Evolutionary conservation across 2,113 vertebrate genomes (phyloP), one percentile per base, ranked within the genome.

Genomic region (Ictidomys tridecemlineatus): DNA sequence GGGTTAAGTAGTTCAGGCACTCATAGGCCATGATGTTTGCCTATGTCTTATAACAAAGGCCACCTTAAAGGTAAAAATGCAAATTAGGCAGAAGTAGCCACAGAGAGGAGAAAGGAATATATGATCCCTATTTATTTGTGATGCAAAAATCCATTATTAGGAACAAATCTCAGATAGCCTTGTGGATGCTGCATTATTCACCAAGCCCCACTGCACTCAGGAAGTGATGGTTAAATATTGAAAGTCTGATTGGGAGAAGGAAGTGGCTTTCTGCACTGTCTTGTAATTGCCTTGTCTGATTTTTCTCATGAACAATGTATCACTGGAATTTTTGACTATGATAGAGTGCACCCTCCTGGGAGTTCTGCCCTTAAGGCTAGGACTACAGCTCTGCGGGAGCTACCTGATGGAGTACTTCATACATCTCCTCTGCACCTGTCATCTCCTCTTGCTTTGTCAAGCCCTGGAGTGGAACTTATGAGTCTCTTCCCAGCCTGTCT

Each of bases 201-300:
- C 95, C 0, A 17, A 93, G 89, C 65, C 86, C 91, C 85, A 79
- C 51, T 73, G 77, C 96, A 86, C 97, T 97, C 89, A 79, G 85
- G 98, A 97, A 96, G 90, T 93, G 88, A 89, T 96, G 70, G 96
- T 97, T 97, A 97, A 98, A 97, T 97, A 97, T 96, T 97, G 97
- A 98, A 97, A 97, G 96, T 95, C 96, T 95, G 97, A 97, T 96
- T 96, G 97, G 95, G 89, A 96, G 92, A 85, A 4, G 30, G 96
- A 87, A 48, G 92, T 89, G 92, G 82, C 95, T 97, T 98, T 93
- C 98, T 97, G 98, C 88, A 88, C 96, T 79, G 95, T 97, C 90
- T 96, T 95, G 92, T 97, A 97, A 97, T 96, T 97, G 96, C 96
- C 94, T 96, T 91, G 96, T 96, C 96, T 88, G 96, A 97, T 86